A percentile compares a stretch with the other conserved stretches of the same genome.
These are phyloP conservation scores for Ficedula albicollis DNA, from an alignment of 2,797 vertebrate genomes.

Conservation along the genomic window DNA sequence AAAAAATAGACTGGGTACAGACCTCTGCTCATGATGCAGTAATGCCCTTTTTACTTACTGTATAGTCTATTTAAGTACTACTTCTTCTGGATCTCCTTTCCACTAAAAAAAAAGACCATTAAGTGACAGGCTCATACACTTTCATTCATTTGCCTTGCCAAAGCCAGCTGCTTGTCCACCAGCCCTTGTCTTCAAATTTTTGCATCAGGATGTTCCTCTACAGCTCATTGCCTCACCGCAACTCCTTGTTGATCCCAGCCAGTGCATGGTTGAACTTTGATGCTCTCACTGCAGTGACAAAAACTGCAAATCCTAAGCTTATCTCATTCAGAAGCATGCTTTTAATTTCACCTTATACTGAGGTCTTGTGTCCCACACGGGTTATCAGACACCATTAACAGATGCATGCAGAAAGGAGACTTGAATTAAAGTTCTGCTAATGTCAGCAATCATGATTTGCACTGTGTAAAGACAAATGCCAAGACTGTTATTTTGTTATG, in stretches of 20 bases:
- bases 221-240: background rate
- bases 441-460: background rate
- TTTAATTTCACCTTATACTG: background rate
- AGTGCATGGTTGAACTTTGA: background rate
- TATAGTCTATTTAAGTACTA: background rate
- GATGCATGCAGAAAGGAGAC: background rate
- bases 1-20: background rate
- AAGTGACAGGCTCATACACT: background rate
- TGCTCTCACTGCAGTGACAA: rapidly evolving
- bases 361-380: background rate
- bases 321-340: background rate
- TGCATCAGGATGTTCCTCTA: background rate
- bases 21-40: background rate
- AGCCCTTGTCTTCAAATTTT: background rate
- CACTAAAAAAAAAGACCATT: background rate
- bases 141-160: background rate
- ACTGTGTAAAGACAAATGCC: background rate
- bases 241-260: background rate
- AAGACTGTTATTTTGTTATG: background rate
- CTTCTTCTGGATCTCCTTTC: background rate
- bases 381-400: background rate
- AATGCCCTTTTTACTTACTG: background rate
- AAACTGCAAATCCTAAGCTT: background rate
- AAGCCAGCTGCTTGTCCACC: background rate
- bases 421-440: background rate